phyloP scores from a whole-genome alignment of 2,113 vertebrate genomes.

The Enhydra lutris region DNA sequence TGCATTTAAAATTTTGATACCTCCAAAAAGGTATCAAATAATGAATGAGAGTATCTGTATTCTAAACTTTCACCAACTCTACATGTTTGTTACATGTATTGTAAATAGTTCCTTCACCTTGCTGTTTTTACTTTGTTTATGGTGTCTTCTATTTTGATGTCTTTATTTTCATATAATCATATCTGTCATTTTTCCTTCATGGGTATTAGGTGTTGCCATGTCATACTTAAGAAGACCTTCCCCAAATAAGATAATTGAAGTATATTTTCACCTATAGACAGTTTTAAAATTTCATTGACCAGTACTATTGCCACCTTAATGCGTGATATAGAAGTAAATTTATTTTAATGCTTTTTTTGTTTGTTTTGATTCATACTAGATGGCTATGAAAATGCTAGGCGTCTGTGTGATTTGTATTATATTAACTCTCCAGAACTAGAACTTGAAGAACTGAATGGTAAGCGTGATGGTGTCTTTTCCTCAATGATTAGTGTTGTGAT shows the following conservation, averaged over 20 bases:
- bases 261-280: slow-evolving; percentile 18
- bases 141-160: background rate
- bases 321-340: slow-evolving; percentile 23
- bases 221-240: background rate
- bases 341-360: slow-evolving; percentile 43
- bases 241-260: background rate
- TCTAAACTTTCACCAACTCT: background rate
- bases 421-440: slow-evolving; percentile 94
- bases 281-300: slow-evolving; percentile 36
- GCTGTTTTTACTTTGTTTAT: slow-evolving; percentile 21
- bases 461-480: slow-evolving; percentile 55
- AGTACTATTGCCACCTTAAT: background rate
- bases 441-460: slow-evolving; percentile 93
- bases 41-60: background rate
- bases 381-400: slow-evolving; percentile 96
- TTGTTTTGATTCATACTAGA: slow-evolving; percentile 84
- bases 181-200: background rate
- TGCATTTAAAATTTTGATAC: slow-evolving; percentile 24
- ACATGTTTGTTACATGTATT: background rate
- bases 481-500: background rate
- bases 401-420: slow-evolving; percentile 97
- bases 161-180: slow-evolving; percentile 9
- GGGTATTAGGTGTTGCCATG: background rate
- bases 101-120: background rate
- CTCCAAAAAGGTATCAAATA: background rate